Percentiles rank a stretch among this genome's conserved stretches.
These are phyloP conservation scores for Sardina pilchardus DNA, from an alignment of 2,113 vertebrate genomes.

Conservation along the genomic window DNA sequence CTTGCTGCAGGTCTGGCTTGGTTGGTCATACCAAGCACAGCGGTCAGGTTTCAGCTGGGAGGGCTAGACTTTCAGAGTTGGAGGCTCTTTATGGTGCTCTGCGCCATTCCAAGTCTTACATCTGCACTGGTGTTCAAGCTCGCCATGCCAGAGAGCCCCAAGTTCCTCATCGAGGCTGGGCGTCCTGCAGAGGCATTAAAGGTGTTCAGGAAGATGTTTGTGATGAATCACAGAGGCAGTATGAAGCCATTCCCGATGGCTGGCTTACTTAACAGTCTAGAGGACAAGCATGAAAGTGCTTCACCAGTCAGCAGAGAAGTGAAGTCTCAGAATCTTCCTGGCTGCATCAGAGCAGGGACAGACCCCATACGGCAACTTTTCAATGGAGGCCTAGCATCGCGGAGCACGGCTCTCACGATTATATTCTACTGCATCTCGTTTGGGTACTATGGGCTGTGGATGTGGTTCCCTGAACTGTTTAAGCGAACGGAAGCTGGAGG, in stretches of 20 bases:
- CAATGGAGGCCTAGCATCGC: slow-evolving; percentile 44
- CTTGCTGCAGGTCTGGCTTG: slow-evolving; percentile 74
- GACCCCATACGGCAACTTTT: slow-evolving; percentile 65
- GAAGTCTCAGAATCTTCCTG: background rate
- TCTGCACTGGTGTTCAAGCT: slow-evolving; percentile 68
- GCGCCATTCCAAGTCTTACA: slow-evolving; percentile 71
- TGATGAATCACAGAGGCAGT: slow-evolving; percentile 61
- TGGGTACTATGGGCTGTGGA: slow-evolving; percentile 78
- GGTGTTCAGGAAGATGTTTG: slow-evolving; percentile 70
- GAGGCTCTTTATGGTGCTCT: slow-evolving; percentile 74
- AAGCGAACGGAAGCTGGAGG: slow-evolving; percentile 60
- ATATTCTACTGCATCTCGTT: slow-evolving; percentile 78
- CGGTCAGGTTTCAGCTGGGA: slow-evolving; percentile 54
- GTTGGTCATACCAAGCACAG: slow-evolving; percentile 71
- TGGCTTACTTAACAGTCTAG: slow-evolving; percentile 39
- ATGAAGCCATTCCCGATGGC: slow-evolving; percentile 61
- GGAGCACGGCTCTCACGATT: slow-evolving; percentile 62
- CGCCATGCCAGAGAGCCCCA: slow-evolving; percentile 76
- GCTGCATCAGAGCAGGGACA: slow-evolving; percentile 37
- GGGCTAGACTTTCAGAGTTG: slow-evolving; percentile 67
- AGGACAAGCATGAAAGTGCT: slow-evolving; percentile 9
- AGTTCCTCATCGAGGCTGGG: slow-evolving; percentile 74
- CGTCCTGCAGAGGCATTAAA: slow-evolving; percentile 62
- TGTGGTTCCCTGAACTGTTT: slow-evolving; percentile 77
- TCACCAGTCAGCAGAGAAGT: background rate